Percentiles rank a stretch among this genome's conserved stretches.
Conservation (phyloP, 2,888 invertebrate genomes). For the Drosophila nr. perissopoda region DNA sequence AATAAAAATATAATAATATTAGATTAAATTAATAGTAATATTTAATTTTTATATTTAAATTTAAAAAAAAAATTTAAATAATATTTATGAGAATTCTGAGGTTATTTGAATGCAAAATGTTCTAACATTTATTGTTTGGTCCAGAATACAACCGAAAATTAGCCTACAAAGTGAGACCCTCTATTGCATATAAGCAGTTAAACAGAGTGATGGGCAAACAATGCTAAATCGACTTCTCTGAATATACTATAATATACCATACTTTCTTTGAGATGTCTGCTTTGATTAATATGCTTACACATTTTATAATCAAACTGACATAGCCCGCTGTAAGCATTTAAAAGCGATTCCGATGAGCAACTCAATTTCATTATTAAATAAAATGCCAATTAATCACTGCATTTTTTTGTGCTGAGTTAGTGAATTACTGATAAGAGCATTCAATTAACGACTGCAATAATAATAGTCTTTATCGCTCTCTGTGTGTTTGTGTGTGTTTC, state of each 20-base stretch:
- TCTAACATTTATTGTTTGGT: background rate
- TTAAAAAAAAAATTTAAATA: too few species aligned
- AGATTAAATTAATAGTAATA: too few species aligned
- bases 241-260: background rate
- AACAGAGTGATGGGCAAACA: background rate
- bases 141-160: background rate
- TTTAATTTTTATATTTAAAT: too few species aligned
- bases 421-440: conserved; percentile 11
- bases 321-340: background rate
- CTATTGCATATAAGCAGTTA: background rate
- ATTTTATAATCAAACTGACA: background rate
- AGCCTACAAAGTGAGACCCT: background rate
- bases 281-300: background rate
- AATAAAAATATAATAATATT: too few species aligned
- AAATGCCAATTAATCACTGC: conserved; percentile 10
- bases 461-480: conserved; percentile 1
- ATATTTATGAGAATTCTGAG: background rate
- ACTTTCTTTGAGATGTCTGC: background rate
- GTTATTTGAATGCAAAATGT: background rate
- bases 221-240: background rate
- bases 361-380: background rate
- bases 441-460: background rate
- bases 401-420: background rate
- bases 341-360: background rate
- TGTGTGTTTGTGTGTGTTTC: conserved; percentile 25